Conservation (phyloP, 2,888 invertebrate species). For the Lasioglossum calceatum region DNA sequence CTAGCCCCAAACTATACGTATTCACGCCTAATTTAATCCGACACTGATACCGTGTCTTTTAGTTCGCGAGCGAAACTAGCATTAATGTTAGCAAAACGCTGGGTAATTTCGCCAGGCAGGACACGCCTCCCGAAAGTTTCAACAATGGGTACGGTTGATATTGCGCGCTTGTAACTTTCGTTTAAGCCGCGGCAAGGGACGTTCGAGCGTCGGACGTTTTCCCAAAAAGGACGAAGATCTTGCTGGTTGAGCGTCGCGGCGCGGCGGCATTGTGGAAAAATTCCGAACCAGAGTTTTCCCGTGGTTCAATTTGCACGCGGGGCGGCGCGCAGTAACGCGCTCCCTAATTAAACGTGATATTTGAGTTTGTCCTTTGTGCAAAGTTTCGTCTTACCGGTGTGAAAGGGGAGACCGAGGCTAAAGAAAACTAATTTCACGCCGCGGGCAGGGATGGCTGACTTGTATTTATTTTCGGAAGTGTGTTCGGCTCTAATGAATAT, state of each 20-base stretch:
- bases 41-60: background rate
- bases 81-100: background rate
- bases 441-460: background rate
- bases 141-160: background rate
- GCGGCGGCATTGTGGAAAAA: slow-evolving; percentile 45
- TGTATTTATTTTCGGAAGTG: slow-evolving; percentile 36
- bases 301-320: slow-evolving; percentile 44
- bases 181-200: background rate
- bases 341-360: slow-evolving; percentile 57
- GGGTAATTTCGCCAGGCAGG: background rate
- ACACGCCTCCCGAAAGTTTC: background rate
- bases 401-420: slow-evolving; percentile 15
- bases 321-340: slow-evolving; percentile 27
- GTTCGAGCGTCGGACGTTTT: background rate
- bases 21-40: background rate
- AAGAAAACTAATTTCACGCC: slow-evolving; percentile 62
- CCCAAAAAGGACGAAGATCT: background rate
- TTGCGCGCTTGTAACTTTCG: background rate
- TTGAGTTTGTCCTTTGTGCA: slow-evolving; percentile 59
- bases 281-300: slow-evolving; percentile 36
- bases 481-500: slow-evolving; percentile 50
- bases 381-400: slow-evolving; percentile 48
- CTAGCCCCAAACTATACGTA: background rate
- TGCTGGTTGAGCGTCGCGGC: background rate
- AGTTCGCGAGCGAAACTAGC: background rate